Evolutionary conservation across 2,797 vertebrate genomes (phyloP), one percentile per base, ranked within the genome.

Genomic region (Gobionotothen gibberifrons): DNA sequence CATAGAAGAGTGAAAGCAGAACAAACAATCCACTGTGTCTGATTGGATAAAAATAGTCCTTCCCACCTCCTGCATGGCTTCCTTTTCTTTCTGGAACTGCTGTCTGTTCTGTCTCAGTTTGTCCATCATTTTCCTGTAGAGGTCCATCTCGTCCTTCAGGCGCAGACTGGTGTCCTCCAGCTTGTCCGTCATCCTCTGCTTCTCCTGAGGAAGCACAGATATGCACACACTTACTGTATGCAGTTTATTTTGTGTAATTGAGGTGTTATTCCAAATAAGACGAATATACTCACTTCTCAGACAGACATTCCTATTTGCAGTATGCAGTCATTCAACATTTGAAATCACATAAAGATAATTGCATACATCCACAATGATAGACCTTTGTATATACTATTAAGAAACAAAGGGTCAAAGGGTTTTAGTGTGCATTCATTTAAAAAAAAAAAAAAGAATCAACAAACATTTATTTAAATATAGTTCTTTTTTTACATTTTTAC

Each of bases 61-160:
- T 64, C 94, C 73, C 46, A 98, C 98, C 96, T 99, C 98, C 85
- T 99, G 98, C 0, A 97, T 99, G 5, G 96, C 96, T 44, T 99
- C 97, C 71, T 96, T 96, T 89, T 99, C 98, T 86, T 95, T 97
- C 88, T 98, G 97, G 85, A 97, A 98, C 77, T 98, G 96, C 0
- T 96, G 93, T 58, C 97, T 93, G 91, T 96, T 99, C 91, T 98
- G 96, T 29, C 95, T 91, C 87, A 99, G 92, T 85, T 98, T 99
- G 89, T 99, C 98, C 97, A 98, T 98, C 97, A 99, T 96, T 85
- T 97, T 98, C 88, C 95, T 97, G 92, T 99, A 98, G 65, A 99
- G 90, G 82, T 99, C 97, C 96, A 97, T 99, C 93, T 99, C 98
- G 0, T 99, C 98, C 90, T 96, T 98, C 82, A 99, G 94, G 5